Evolutionary conservation across 2,113 vertebrate species (phyloP).

Genomic region (Ceyx melanurus): DNA sequence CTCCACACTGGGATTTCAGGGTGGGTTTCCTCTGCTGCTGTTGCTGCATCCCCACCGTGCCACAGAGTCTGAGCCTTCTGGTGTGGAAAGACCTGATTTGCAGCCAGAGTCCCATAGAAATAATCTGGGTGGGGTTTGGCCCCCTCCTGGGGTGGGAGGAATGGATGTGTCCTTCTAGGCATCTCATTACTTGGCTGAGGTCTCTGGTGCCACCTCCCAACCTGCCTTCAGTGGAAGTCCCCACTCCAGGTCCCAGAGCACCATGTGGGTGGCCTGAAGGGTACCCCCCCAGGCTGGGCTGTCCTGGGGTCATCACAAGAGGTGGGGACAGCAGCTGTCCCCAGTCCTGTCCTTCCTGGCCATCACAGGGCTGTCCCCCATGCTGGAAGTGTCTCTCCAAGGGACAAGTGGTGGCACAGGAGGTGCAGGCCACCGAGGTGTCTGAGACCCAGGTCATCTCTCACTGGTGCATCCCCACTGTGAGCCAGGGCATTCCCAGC

Average conservation of each 20-base stretch:
- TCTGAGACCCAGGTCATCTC: background rate
- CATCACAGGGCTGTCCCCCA: background rate
- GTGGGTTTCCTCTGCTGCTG: background rate
- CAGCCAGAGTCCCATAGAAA: background rate
- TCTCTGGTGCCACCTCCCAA: background rate
- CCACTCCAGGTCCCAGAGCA: background rate
- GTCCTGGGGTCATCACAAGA: rapidly evolving
- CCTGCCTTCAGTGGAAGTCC: background rate
- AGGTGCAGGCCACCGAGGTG: rapidly evolving
- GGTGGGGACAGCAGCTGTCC: background rate
- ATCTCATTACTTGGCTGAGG: background rate
- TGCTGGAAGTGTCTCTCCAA: background rate
- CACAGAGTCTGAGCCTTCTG: rapidly evolving
- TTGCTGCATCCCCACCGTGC: rapidly evolving
- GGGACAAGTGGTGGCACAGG: rapidly evolving
- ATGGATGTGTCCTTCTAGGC: rapidly evolving
- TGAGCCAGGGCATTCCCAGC: background rate
- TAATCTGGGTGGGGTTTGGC: rapidly evolving
- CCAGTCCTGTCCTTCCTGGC: background rate
- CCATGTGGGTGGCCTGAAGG: background rate
- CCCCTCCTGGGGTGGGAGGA: background rate
- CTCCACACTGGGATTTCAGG: background rate
- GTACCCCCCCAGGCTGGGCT: background rate
- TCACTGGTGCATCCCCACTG: background rate
- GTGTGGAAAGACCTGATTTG: background rate